phyloP scores from a whole-genome alignment of 2,888 invertebrate genomes.

The Drosophila basisetae region DNA sequence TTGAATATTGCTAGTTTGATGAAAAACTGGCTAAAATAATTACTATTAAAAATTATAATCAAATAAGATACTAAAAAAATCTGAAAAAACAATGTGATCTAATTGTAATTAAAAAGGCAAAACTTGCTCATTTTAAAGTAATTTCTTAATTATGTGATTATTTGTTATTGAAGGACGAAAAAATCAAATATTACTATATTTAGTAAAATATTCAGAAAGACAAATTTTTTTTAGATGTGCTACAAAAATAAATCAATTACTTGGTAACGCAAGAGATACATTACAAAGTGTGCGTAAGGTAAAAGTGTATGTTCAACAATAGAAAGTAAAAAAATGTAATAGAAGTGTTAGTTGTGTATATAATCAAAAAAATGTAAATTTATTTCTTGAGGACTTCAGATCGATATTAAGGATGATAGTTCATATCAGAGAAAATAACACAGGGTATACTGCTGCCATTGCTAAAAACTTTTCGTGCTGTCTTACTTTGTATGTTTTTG shows the following conservation, averaged over 20 bases:
- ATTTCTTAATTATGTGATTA: background rate
- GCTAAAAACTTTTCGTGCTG: background rate
- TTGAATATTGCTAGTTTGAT: background rate
- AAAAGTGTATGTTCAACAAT: too few relatives aligned
- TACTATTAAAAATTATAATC: background rate
- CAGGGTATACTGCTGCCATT: constrained; percentile 17
- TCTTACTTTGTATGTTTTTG: constrained; percentile 60
- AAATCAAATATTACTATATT: background rate
- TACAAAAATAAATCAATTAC: too few relatives aligned
- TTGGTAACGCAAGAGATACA: too few relatives aligned
- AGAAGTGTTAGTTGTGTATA: too few relatives aligned
- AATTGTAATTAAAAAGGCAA: background rate
- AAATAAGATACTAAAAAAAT: background rate
- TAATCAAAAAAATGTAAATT: too few relatives aligned
- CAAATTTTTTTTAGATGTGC: background rate
- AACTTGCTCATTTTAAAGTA: background rate
- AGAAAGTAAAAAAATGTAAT: too few relatives aligned
- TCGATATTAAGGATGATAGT: background rate
- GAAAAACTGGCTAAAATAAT: background rate
- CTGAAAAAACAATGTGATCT: background rate
- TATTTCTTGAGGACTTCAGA: background rate
- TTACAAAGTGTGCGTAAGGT: background rate
- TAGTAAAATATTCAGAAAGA: background rate
- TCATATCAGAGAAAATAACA: background rate
- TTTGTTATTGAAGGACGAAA: background rate